phyloP scores from a whole-genome alignment of 2,888 invertebrate species.

The Morpho helenor region DNA sequence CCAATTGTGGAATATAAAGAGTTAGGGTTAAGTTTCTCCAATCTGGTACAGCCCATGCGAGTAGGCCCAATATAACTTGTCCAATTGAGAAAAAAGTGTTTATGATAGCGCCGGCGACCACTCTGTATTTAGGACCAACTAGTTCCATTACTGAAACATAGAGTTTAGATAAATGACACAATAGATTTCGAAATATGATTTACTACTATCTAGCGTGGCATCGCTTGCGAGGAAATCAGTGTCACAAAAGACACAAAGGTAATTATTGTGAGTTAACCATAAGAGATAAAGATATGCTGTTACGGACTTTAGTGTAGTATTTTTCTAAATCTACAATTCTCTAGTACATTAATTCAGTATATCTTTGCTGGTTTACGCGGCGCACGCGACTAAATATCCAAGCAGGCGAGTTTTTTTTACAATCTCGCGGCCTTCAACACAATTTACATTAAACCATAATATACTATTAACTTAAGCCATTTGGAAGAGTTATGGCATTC shows the following conservation, averaged over 20 bases:
- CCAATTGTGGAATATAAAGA: slow-evolving; percentile 81
- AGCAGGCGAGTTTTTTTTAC: too few relatives aligned
- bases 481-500: background rate
- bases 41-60: slow-evolving; percentile 80
- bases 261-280: too few relatives aligned
- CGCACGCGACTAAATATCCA: too few relatives aligned
- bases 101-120: slow-evolving; percentile 81
- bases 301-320: too few relatives aligned
- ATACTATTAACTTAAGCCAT: background rate
- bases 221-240: too few relatives aligned
- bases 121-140: slow-evolving; percentile 81
- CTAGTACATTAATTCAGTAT: too few relatives aligned
- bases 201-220: background rate
- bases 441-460: too few relatives aligned
- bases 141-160: slow-evolving; percentile 79
- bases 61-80: slow-evolving; percentile 78
- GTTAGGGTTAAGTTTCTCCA: slow-evolving; percentile 81
- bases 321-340: too few relatives aligned
- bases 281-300: too few relatives aligned
- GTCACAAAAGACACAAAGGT: too few relatives aligned
- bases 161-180: background rate
- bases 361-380: too few relatives aligned
- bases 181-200: background rate
- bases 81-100: slow-evolving; percentile 82
- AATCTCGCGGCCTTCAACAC: too few relatives aligned